Evolutionary conservation across 2,113 vertebrate genomes (phyloP).

Genomic region (Salvelinus fontinalis): DNA sequence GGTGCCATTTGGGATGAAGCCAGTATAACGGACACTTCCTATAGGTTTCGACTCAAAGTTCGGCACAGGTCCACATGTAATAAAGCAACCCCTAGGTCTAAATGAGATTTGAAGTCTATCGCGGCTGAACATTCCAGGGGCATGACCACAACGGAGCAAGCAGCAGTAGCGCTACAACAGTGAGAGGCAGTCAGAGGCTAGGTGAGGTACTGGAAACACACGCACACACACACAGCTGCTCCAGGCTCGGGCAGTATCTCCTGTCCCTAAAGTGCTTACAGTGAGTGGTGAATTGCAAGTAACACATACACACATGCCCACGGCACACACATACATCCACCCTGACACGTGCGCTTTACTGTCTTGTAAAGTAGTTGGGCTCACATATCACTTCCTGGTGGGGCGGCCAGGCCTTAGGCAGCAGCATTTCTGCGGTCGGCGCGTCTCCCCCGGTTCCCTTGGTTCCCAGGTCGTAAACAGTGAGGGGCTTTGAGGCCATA

Average conservation of each 20-base stretch:
- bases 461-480: conserved; percentile 31
- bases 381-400: conserved; percentile 53
- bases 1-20: too few relatives aligned
- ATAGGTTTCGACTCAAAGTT: not conserved
- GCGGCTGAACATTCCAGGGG: conserved; percentile 42
- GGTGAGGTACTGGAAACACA: conserved; percentile 51
- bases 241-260: not conserved
- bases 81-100: not conserved
- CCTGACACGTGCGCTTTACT: conserved; percentile 27
- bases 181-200: too few relatives aligned
- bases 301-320: not conserved
- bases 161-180: not conserved
- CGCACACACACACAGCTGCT: not conserved
- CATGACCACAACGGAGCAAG: conserved; percentile 38
- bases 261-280: not conserved
- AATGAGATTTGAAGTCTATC: conserved; percentile 7
- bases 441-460: conserved; percentile 5
- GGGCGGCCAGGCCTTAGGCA: not conserved
- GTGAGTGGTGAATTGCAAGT: not conserved
- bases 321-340: not conserved
- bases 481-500: conserved; percentile 33
- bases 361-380: conserved; percentile 39
- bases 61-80: not conserved
- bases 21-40: too few relatives aligned
- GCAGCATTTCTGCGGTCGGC: conserved; percentile 35